Percentiles rank a stretch among this genome's conserved stretches.
phyloP scores from a whole-genome alignment of 2,113 vertebrate genomes.

The Dipodomys stephensi region DNA sequence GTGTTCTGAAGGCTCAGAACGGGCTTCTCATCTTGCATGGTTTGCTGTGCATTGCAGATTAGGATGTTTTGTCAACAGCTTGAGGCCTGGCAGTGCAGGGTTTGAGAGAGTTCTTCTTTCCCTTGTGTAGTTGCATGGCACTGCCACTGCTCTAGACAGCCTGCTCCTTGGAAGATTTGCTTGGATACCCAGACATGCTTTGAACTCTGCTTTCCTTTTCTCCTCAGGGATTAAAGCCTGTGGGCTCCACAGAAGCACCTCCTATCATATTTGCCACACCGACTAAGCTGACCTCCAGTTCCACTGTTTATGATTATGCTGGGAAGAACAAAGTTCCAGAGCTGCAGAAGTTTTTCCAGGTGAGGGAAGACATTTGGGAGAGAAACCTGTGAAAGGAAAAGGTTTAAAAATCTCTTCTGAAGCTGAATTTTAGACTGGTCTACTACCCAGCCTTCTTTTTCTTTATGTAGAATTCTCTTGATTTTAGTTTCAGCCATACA shows the following conservation, averaged over 20 bases:
- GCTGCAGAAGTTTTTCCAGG: constrained; percentile 95
- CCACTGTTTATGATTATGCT: constrained; percentile 84
- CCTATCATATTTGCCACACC: constrained; percentile 91
- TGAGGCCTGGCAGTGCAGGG: not conserved
- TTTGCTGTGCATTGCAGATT: constrained; percentile 49
- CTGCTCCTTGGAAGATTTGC: not conserved
- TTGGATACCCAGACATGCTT: not conserved
- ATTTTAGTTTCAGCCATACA: constrained; percentile 10
- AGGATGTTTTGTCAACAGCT: constrained; percentile 5
- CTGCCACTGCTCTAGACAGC: not conserved
- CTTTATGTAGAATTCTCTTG: not conserved
- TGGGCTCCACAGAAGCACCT: constrained; percentile 87
- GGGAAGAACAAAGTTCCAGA: constrained; percentile 92
- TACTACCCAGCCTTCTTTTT: not conserved
- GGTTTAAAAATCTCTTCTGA: not conserved
- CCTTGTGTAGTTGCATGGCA: not conserved
- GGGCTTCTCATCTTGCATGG: not conserved
- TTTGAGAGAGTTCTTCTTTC: not conserved
- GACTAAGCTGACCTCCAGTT: constrained; percentile 88
- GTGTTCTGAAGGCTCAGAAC: constrained; percentile 11
- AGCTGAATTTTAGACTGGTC: too few species aligned
- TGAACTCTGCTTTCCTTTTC: constrained; percentile 64
- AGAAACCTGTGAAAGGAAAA: not conserved
- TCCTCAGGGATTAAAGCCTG: constrained; percentile 92
- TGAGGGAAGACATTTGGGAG: constrained; percentile 70